phyloP scores from a whole-genome alignment of 2,888 invertebrate genomes.

The Leucophora obtusa region DNA sequence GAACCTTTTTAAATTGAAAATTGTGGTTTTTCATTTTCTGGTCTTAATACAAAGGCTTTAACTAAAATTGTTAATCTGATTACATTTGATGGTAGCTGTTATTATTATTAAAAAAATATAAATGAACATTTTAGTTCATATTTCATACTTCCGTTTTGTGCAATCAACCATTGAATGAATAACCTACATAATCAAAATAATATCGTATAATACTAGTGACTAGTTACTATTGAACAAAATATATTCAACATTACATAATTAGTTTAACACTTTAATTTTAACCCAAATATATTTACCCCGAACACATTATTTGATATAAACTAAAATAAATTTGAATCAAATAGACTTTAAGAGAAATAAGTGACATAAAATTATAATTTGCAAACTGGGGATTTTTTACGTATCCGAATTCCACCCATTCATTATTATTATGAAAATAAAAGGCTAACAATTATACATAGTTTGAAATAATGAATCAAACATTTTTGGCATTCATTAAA shows the following conservation, averaged over 20 bases:
- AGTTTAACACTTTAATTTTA: constrained; percentile 35
- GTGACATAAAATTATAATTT: not conserved
- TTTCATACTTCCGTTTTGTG: constrained; percentile 59
- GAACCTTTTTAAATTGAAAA: no score
- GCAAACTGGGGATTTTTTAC: not conserved
- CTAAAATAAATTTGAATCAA: no score
- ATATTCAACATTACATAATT: constrained; percentile 42
- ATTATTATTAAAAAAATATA: not conserved
- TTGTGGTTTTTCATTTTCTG: no score
- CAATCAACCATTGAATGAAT: constrained; percentile 51
- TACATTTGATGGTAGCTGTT: constrained; percentile 6
- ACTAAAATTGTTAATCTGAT: no score
- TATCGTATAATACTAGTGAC: no score
- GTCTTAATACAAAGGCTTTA: no score
- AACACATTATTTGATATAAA: no score
- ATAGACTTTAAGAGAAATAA: no score
- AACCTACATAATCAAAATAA: constrained; percentile 38
- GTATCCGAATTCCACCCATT: no score
- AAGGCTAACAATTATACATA: not conserved
- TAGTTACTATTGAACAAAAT: not conserved
- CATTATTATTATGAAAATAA: not conserved
- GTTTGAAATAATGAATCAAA: not conserved
- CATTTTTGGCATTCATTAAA: not conserved
- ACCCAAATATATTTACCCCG: constrained; percentile 19
- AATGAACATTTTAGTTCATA: constrained; percentile 31